Conservation (phyloP, 2,113 vertebrate genomes). For the Mandrillus leucophaeus region DNA sequence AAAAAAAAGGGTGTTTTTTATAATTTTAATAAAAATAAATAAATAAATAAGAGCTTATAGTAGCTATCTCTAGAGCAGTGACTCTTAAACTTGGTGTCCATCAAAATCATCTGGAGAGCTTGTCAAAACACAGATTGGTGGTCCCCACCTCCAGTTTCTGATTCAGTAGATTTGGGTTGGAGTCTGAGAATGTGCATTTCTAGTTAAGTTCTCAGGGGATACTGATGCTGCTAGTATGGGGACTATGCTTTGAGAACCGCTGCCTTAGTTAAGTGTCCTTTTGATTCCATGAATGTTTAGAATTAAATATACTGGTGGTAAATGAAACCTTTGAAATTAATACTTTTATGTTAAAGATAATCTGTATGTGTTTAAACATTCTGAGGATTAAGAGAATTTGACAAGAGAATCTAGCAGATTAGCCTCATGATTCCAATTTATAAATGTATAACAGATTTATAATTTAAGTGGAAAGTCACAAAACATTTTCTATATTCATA, state of each 20-base stretch:
- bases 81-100: not conserved
- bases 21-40: too few relatives aligned
- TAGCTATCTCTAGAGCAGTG: not conserved
- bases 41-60: not conserved
- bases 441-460: not conserved
- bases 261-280: not conserved
- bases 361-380: not conserved
- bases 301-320: conserved; percentile 36
- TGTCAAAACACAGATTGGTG: not conserved
- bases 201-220: not conserved
- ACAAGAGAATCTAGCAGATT: conserved; percentile 23
- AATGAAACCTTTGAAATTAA: not conserved
- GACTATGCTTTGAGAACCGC: not conserved
- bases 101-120: not conserved
- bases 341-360: conserved; percentile 14
- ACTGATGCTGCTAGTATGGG: not conserved
- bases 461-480: conserved; percentile 1
- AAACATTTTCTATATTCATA: conserved; percentile 26
- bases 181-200: not conserved
- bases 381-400: not conserved
- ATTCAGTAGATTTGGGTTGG: not conserved
- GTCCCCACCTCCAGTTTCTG: not conserved
- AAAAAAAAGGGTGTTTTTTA: too few relatives aligned
- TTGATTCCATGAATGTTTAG: not conserved
- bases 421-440: conserved; percentile 20